Base-by-base conservation (phyloP, 2,888 invertebrate species). In the Agonopterix heracliana region DNA sequence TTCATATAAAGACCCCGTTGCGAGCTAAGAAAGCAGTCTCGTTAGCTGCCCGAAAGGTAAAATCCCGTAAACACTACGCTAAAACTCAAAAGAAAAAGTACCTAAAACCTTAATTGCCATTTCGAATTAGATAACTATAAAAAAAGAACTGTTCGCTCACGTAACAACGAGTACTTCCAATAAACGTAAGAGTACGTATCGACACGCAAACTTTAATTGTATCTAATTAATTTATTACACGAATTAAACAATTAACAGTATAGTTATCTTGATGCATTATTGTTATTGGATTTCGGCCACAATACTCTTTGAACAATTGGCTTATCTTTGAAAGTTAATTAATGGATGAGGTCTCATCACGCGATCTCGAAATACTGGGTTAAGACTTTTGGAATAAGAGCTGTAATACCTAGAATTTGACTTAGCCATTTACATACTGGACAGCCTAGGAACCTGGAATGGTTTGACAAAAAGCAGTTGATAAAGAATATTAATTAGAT, bases 151-250 rank as follows among this genome's bases (percentile, higher is more conserved):
- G 14, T 44, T 46, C 42, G 47, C 57, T 63, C 71, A 78, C 74
- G 77, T 76, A 73, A 75, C 69, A 40, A 41, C 73, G 7, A 26
- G 26, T 26, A 26, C 26, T 26, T 26, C 71, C 75, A 74, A 70
- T 68, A 72, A 60, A 68, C 68, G 69, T 61, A 47, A 57, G 17
- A 38, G 38, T 56, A 66, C 66, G 59, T 51, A 66, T 63, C 61
- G 58, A 71, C 85, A 87, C 85, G 86, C 87, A 67, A 83, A 76
- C 78, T 66, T 66, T 79, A 86, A 85, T 85, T 77, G 83, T 73
- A 66, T 74, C 83, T 86, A 83, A 87, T 87, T 86, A 87, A 87
- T 87, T 87, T 87, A 87, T 85, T 80, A 87, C 85, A 81, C 77
- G 81, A 77, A 87, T 87, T 87, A 87, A 87, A 87, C 86, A 87